Evolutionary conservation across 2,888 invertebrate species (phyloP).

Genomic region (Achlya flavicornis): DNA sequence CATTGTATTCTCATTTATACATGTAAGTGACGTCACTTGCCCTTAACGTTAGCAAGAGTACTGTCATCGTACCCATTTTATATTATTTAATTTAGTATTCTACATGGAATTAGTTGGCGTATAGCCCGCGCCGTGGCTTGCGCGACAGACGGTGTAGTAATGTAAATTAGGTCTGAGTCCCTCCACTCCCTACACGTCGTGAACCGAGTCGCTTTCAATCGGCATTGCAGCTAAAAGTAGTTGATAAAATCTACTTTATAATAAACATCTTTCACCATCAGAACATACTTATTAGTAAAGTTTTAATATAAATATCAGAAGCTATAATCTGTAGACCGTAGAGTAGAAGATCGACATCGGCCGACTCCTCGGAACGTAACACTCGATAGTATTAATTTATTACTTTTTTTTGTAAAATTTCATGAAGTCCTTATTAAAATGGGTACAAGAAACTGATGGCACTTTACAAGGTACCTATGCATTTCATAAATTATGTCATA

Average conservation of each 20-base stretch:
- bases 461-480: slow-evolving; percentile 77
- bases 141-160: slow-evolving; percentile 24
- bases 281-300: slow-evolving; percentile 52
- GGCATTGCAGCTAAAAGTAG: slow-evolving; percentile 42
- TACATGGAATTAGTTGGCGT: slow-evolving; percentile 43
- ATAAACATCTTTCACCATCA: slow-evolving; percentile 40
- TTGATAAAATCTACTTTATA: slow-evolving; percentile 59
- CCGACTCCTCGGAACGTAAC: slow-evolving; percentile 21
- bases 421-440: slow-evolving; percentile 70
- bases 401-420: slow-evolving; percentile 47
- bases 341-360: slow-evolving; percentile 17
- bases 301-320: slow-evolving; percentile 56
- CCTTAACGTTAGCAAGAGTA: slow-evolving; percentile 49
- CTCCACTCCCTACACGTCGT: not conserved
- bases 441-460: slow-evolving; percentile 76
- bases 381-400: slow-evolving; percentile 9
- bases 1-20: slow-evolving; percentile 47
- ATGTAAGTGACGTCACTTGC: slow-evolving; percentile 46
- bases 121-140: slow-evolving; percentile 38
- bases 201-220: slow-evolving; percentile 15
- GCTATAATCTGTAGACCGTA: slow-evolving; percentile 56
- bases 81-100: slow-evolving; percentile 37
- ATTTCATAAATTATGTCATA: slow-evolving; percentile 76
- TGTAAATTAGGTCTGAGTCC: not conserved
- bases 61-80: slow-evolving; percentile 70